Evolutionary conservation across 2,797 vertebrate species (phyloP).

Genomic region (Sebastes oblongus): DNA sequence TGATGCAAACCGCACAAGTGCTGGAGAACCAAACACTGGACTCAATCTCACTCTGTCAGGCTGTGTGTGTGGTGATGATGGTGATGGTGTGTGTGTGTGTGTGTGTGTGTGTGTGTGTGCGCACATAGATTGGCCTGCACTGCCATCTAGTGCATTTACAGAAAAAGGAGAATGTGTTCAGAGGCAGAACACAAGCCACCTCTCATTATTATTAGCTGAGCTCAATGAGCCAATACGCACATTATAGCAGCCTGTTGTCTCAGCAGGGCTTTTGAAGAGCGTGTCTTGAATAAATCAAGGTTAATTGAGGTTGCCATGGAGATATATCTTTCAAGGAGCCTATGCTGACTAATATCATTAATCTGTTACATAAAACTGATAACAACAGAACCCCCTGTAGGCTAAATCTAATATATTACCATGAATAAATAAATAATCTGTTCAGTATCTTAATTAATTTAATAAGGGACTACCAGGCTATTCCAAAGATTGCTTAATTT

Average conservation of each 20-base stretch:
- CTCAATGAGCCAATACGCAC: constrained; percentile 27
- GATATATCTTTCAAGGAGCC: constrained; percentile 12
- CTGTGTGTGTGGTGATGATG: not conserved
- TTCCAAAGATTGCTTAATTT: not conserved
- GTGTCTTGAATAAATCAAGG: constrained; percentile 35
- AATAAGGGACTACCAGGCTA: not conserved
- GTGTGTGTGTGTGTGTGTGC: not conserved
- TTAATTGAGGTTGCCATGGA: constrained; percentile 38
- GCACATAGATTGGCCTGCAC: not conserved
- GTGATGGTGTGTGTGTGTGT: not conserved
- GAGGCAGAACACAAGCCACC: not conserved
- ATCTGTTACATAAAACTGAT: not conserved
- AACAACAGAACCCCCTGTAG: not conserved
- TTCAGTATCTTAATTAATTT: not conserved
- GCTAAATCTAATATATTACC: not conserved
- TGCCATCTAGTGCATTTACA: constrained; percentile 56
- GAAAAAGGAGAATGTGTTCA: rapidly evolving
- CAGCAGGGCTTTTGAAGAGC: constrained; percentile 2
- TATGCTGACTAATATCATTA: not conserved
- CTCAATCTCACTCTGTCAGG: not conserved
- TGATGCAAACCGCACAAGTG: constrained; percentile 19
- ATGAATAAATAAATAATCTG: not conserved
- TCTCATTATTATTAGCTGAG: constrained; percentile 9
- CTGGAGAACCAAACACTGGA: constrained; percentile 24
- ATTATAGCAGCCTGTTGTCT: constrained; percentile 20